phyloP scores from a whole-genome alignment of 1,140 invertebrate species.

The Microplitis mediator region DNA sequence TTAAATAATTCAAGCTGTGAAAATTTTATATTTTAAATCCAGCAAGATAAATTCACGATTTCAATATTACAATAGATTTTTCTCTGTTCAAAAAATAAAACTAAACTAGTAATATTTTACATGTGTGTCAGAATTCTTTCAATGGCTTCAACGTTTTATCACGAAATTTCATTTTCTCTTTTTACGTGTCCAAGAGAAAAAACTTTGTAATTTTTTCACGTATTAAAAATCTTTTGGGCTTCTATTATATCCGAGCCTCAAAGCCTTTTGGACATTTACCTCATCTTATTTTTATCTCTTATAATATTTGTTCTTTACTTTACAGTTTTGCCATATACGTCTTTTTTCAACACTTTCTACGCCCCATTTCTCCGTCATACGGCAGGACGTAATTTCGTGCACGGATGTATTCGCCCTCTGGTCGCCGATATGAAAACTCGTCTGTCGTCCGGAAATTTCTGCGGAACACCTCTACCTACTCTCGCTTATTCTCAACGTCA shows the following conservation, averaged over 20 bases:
- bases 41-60: too few species aligned
- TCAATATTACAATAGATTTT: too few species aligned
- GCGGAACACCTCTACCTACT: slow-evolving; percentile 13
- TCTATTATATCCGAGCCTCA: too few species aligned
- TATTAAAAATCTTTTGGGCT: too few species aligned
- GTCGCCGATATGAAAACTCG: slow-evolving; percentile 23
- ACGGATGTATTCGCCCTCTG: slow-evolving; percentile 18
- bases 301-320: neutral
- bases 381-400: slow-evolving; percentile 22
- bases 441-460: slow-evolving; percentile 19
- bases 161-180: slow-evolving; percentile 4
- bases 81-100: too few species aligned
- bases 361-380: slow-evolving; percentile 24
- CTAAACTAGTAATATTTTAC: too few species aligned
- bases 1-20: too few species aligned
- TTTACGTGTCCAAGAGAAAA: slow-evolving; percentile 47
- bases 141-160: too few species aligned
- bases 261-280: neutral
- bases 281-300: neutral
- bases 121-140: too few species aligned
- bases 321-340: neutral
- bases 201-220: slow-evolving; percentile 21
- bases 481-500: neutral
- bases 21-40: too few species aligned
- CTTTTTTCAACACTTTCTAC: slow-evolving; percentile 21